phyloP scores from a whole-genome alignment of 2,113 vertebrate species.

The Thamnaconus septentrionalis region DNA sequence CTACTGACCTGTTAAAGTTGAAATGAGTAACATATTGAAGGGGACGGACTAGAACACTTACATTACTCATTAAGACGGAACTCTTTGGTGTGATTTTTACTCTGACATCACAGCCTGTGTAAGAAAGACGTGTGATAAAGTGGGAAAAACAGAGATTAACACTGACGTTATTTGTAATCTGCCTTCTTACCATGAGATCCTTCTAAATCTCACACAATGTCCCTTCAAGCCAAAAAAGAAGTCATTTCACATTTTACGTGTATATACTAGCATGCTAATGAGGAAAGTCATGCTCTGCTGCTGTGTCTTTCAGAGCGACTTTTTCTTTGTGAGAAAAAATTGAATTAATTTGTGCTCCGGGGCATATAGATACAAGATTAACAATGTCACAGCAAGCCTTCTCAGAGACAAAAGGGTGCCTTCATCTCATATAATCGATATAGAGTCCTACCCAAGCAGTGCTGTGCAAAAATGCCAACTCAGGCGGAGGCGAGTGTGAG shows the following conservation, averaged over 20 bases:
- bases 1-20: no score
- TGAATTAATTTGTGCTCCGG: constrained; percentile 2
- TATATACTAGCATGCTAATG: constrained; percentile 21
- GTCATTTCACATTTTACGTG: constrained; percentile 1
- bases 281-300: not conserved
- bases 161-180: no score
- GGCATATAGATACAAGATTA: constrained; percentile 24
- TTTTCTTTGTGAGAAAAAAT: constrained; percentile 13
- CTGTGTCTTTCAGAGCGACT: not conserved
- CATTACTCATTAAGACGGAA: no score
- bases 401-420: not conserved
- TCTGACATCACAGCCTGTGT: no score
- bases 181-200: no score
- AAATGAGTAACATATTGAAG: no score
- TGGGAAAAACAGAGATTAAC: no score
- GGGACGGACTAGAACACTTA: no score
- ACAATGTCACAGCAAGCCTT: constrained; percentile 9
- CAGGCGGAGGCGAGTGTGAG: not conserved
- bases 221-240: no score
- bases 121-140: no score
- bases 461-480: constrained; percentile 5
- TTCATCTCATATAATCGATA: constrained; percentile 12
- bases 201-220: no score
- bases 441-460: not conserved
- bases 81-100: no score